Evolutionary conservation across 2,888 invertebrate genomes (phyloP).

Genomic region (Hypselothyrea guttata): DNA sequence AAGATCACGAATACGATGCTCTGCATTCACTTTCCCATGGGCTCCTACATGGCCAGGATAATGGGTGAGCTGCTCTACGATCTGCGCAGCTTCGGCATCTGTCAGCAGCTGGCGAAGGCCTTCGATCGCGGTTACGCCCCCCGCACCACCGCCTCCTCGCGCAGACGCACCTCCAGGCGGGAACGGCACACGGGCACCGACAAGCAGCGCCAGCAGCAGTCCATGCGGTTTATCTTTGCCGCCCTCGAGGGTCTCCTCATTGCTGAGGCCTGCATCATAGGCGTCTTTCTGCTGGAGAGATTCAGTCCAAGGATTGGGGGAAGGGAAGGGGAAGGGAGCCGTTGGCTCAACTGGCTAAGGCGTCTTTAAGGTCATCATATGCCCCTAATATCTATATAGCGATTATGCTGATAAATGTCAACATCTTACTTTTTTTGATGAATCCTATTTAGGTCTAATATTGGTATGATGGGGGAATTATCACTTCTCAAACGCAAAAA

Average conservation of each 20-base stretch:
- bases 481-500: too few species aligned
- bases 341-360: too few species aligned
- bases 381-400: too few species aligned
- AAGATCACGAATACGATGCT: slow-evolving; percentile 53
- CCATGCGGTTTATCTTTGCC: slow-evolving; percentile 44
- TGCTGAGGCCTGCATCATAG: slow-evolving; percentile 10
- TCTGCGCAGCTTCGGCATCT: slow-evolving; percentile 55
- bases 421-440: too few species aligned
- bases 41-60: slow-evolving; percentile 38
- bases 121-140: slow-evolving; percentile 10
- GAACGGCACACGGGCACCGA: background rate
- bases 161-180: background rate
- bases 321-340: too few species aligned
- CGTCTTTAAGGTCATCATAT: too few species aligned
- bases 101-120: slow-evolving; percentile 17
- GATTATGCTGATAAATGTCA: too few species aligned
- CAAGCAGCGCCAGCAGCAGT: slow-evolving; percentile 11
- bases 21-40: slow-evolving; percentile 52
- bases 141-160: slow-evolving; percentile 5
- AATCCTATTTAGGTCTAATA: too few species aligned
- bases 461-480: too few species aligned
- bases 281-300: slow-evolving; percentile 46
- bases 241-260: slow-evolving; percentile 40
- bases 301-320: too few species aligned
- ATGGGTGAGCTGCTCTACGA: slow-evolving; percentile 33